Evolutionary conservation across 30 jellyfish, hydroid and myxozoan genomes (phyloP), one percentile per base, ranked within the genome.

Genomic region (Sanderia malayensis): DNA sequence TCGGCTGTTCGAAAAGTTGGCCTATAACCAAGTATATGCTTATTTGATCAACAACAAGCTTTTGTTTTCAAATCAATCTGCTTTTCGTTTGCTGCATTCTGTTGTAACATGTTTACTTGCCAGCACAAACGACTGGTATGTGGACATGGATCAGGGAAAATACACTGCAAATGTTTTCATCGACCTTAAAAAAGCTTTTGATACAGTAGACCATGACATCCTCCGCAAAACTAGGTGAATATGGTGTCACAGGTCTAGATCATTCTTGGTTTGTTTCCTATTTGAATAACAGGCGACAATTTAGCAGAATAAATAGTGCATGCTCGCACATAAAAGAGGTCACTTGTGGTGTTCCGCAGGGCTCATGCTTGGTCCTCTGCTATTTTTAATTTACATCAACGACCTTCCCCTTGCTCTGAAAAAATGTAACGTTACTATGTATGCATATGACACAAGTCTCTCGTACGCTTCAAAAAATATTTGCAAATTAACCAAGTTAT

Each of bases 281-380:
- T 49, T 49, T 49, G 64, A 49, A 49, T 49, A 49, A 49, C 25
- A 49, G 64, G 24, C 24, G 27, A 49, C 64, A 49, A 49, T 49
- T 49, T 49, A 49, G 64, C 64, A 49, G 11, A 49, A 24, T 4
- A 49, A 49, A 49, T 19, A 19, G 64, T 49, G 64, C 64, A 49
- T 49, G 64, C 64, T 49, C 27, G 64, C 64, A 49, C 64, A 49
- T 49, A 49, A 49, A 49, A 4, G 64, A 49, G 64, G 64, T 74
- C 55, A 74, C 77, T 18, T 74, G 86, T 74, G 79, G 79, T 27
- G 77, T 74, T 32, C 86, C 77, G 1, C 86, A 74, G 57, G 88
- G 88, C 31, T 62, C 88, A 34, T 53, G 37, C 49, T 76, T 30
- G 80, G 89, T 31, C 82, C 73, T 61, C 89, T 77, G 61, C 74